phyloP scores from a whole-genome alignment of 2,888 invertebrate genomes.

The Selenia dentaria region DNA sequence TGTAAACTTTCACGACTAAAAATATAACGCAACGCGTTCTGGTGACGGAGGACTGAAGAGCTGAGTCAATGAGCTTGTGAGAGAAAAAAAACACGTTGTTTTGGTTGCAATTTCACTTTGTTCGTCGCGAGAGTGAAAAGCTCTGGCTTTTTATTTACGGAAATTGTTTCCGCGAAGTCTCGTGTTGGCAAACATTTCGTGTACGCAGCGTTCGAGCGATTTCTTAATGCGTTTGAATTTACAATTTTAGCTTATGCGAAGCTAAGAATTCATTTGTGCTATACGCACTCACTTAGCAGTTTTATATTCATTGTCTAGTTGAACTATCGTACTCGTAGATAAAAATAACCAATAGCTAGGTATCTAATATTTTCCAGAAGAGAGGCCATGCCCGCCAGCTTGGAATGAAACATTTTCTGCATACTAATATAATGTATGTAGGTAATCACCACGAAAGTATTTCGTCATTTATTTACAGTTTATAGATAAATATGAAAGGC shows the following conservation, averaged over 20 bases:
- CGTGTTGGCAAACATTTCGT: conserved; percentile 15
- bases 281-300: too few relatives aligned
- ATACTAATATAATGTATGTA: too few relatives aligned
- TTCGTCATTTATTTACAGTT: too few relatives aligned
- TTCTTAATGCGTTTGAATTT: conserved; percentile 10
- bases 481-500: too few relatives aligned
- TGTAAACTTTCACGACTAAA: conserved; percentile 46
- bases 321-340: too few relatives aligned
- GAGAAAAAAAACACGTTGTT: conserved; percentile 35
- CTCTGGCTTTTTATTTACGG: conserved; percentile 24
- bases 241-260: neutral
- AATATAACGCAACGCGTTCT: conserved; percentile 45
- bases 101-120: conserved; percentile 14
- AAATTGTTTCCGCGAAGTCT: conserved; percentile 18
- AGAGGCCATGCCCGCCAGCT: too few relatives aligned
- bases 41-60: conserved; percentile 29
- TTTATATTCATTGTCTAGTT: too few relatives aligned
- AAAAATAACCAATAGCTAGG: too few relatives aligned
- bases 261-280: too few relatives aligned
- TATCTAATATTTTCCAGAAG: too few relatives aligned
- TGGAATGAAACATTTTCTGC: too few relatives aligned
- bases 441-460: too few relatives aligned
- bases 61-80: conserved; percentile 55
- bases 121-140: neutral
- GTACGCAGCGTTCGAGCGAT: neutral